Evolutionary conservation across 2,797 vertebrate genomes (phyloP).

Genomic region (Fistularia tabacaria): DNA sequence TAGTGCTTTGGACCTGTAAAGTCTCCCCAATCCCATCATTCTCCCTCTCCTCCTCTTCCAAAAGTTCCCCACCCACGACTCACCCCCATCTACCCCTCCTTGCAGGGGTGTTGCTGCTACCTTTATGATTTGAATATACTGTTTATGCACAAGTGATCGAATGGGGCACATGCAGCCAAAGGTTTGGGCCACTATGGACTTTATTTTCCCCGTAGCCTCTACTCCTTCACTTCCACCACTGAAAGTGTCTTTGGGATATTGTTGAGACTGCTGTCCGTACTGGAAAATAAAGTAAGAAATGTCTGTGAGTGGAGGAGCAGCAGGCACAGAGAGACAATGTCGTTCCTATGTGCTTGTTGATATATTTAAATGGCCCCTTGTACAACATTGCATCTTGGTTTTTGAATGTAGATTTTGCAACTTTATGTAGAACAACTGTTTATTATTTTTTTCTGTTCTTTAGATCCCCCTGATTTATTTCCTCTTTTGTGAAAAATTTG

Average conservation of each 20-base stretch:
- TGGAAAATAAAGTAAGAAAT: constrained; percentile 43
- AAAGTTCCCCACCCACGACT: constrained; percentile 42
- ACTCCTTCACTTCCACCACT: constrained; percentile 47
- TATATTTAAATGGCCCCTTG: constrained; percentile 72
- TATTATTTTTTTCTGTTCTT: constrained; percentile 65
- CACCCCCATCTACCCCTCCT: constrained; percentile 61
- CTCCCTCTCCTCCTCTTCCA: constrained; percentile 30
- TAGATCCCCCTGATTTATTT: constrained; percentile 68
- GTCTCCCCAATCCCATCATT: constrained; percentile 46
- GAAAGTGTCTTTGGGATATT: constrained; percentile 48
- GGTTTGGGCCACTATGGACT: constrained; percentile 52
- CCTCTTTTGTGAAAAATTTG: constrained; percentile 57
- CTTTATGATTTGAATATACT: constrained; percentile 79
- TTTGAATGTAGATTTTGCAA: constrained; percentile 80
- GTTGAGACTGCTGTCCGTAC: constrained; percentile 52
- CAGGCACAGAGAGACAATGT: constrained; percentile 47
- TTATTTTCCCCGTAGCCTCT: constrained; percentile 40
- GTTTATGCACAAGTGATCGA: constrained; percentile 72
- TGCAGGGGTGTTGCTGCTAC: constrained; percentile 91
- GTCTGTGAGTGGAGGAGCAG: constrained; percentile 37
- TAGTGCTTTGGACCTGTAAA: constrained; percentile 66
- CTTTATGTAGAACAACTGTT: constrained; percentile 74
- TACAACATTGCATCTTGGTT: constrained; percentile 69
- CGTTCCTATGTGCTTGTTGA: constrained; percentile 59
- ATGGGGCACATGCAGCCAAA: constrained; percentile 60